Conservation (phyloP, 2,888 invertebrate genomes). For the Magallana nippona region DNA sequence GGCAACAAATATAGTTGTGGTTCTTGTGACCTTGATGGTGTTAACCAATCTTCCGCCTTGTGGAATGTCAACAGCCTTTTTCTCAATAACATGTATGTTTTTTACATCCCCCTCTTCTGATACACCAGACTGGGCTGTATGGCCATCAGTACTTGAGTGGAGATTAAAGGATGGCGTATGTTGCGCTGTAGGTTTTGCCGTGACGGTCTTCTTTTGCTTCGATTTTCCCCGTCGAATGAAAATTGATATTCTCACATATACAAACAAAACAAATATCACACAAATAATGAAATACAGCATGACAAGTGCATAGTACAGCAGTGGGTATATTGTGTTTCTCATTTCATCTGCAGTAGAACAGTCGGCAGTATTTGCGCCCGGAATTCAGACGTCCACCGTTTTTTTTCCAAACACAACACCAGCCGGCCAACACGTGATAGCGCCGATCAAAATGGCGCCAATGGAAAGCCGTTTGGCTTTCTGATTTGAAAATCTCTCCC, state of each 20-base stretch:
- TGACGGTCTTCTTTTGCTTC: not conserved
- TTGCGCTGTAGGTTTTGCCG: not conserved
- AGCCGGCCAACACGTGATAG: slow-evolving; percentile 61
- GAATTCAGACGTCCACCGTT: slow-evolving; percentile 47
- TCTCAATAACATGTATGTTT: not conserved
- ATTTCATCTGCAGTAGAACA: slow-evolving; percentile 64
- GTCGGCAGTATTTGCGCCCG: slow-evolving; percentile 55
- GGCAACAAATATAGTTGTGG: slow-evolving; percentile 63
- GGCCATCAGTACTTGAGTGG: not conserved
- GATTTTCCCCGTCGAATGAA: slow-evolving; percentile 34
- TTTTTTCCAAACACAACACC: slow-evolving; percentile 62
- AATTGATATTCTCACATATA: slow-evolving; percentile 62
- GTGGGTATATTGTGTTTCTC: slow-evolving; percentile 61
- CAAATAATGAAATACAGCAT: slow-evolving; percentile 61
- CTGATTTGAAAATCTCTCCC: slow-evolving; percentile 58
- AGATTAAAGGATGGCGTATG: not conserved
- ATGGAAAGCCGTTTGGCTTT: slow-evolving; percentile 62
- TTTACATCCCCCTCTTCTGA: not conserved
- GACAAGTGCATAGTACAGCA: slow-evolving; percentile 62
- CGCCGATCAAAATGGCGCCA: slow-evolving; percentile 57
- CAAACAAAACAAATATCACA: slow-evolving; percentile 58
- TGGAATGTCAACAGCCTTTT: not conserved
- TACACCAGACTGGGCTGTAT: not conserved
- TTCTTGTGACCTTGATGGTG: slow-evolving; percentile 57
- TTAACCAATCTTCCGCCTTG: slow-evolving; percentile 4